These are phyloP conservation scores for Redunca redunca DNA, from an alignment of 2,113 vertebrate genomes.

Conservation along the genomic window DNA sequence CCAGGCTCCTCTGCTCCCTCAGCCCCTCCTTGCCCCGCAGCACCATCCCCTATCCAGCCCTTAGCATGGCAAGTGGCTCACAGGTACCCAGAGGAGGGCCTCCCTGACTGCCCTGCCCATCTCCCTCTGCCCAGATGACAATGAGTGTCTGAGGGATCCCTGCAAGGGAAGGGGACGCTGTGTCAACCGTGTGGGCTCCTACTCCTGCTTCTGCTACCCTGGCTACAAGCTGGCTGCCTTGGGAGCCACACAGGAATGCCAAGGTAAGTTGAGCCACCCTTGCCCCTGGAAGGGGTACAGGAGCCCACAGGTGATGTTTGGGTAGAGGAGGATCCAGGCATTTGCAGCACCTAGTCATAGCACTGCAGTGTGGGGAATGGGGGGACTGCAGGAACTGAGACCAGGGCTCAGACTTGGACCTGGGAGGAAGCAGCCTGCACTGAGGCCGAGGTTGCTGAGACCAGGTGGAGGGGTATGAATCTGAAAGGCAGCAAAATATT, in stretches of 20 bases:
- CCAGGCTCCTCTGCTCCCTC: background rate
- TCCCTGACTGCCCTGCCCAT: background rate
- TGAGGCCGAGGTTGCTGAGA: background rate
- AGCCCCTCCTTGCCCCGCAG: background rate
- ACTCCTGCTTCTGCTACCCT: constrained; percentile 88
- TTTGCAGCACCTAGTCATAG: background rate
- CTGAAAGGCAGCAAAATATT: background rate
- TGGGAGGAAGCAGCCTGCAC: background rate
- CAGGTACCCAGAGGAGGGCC: background rate
- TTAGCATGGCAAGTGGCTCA: background rate
- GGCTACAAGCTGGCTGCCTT: constrained; percentile 86
- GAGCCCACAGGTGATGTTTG: background rate
- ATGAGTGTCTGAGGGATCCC: constrained; percentile 89
- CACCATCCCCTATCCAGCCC: background rate
- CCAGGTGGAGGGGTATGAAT: background rate
- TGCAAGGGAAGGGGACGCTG: constrained; percentile 90
- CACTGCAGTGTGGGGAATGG: background rate
- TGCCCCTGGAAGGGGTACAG: background rate
- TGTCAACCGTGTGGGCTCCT: constrained; percentile 90
- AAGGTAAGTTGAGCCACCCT: constrained; percentile 80
- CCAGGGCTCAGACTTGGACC: background rate
- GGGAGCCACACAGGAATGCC: constrained; percentile 86
- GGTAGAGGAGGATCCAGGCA: background rate
- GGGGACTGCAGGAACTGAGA: background rate
- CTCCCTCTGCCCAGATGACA: constrained; percentile 82